Conservation (phyloP, 2,888 invertebrate species). For the Dicranocentrus wangi region DNA sequence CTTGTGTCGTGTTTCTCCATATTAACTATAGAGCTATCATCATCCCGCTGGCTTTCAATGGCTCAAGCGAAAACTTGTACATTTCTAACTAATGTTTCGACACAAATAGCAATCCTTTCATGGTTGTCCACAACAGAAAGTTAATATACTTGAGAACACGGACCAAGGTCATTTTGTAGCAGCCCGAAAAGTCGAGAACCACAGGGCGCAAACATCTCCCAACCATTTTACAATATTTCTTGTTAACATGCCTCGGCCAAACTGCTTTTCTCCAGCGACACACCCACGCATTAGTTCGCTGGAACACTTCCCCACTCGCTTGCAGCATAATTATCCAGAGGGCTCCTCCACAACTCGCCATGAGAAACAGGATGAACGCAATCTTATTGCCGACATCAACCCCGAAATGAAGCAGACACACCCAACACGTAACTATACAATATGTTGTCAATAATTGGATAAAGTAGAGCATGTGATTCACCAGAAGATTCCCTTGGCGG, state of each 20-base stretch:
- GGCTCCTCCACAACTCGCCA: background rate
- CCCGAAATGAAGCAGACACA: background rate
- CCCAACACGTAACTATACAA: background rate
- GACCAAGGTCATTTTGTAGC: slow-evolving; percentile 11
- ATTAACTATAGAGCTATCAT: too few species aligned
- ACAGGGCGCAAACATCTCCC: background rate
- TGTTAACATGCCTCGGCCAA: background rate
- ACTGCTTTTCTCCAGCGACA: background rate
- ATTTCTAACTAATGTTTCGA: slow-evolving; percentile 11
- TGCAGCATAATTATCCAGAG: background rate
- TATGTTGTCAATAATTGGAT: background rate
- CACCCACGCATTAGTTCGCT: background rate
- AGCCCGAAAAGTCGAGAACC: slow-evolving; percentile 16
- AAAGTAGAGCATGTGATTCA: background rate
- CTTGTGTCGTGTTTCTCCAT: too few species aligned
- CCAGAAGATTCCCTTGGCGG: slow-evolving; percentile 8
- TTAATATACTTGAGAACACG: slow-evolving; percentile 8
- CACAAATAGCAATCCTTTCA: slow-evolving; percentile 29
- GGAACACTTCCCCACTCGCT: background rate
- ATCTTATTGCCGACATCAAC: background rate
- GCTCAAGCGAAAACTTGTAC: too few species aligned
- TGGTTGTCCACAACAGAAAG: slow-evolving; percentile 1
- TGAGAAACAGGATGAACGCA: background rate
- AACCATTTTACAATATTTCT: slow-evolving; percentile 3
- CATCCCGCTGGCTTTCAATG: too few species aligned